phyloP scores from a whole-genome alignment of 2,888 invertebrate species.

The Athalia cordata region DNA sequence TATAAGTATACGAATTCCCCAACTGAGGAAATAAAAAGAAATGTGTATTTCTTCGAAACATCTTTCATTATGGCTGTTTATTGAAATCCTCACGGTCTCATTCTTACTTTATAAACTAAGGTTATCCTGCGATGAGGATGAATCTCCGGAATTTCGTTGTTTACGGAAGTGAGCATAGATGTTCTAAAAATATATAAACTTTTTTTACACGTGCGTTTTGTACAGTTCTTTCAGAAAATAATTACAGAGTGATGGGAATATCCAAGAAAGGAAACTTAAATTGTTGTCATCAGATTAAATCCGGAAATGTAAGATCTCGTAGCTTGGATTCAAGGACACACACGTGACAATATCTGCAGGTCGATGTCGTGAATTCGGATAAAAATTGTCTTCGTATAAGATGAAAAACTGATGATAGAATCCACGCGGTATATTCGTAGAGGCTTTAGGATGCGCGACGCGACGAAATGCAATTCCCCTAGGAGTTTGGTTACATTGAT shows the following conservation, averaged over 20 bases:
- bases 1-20: not conserved
- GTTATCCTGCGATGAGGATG: too few relatives aligned
- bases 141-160: too few relatives aligned
- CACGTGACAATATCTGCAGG: too few relatives aligned
- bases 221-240: not conserved
- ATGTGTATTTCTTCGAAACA: slow-evolving; percentile 19
- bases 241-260: too few relatives aligned
- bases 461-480: slow-evolving; percentile 24
- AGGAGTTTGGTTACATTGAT: slow-evolving; percentile 42
- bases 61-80: slow-evolving; percentile 3
- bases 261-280: too few relatives aligned
- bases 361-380: too few relatives aligned
- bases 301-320: too few relatives aligned
- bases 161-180: too few relatives aligned
- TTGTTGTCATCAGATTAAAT: too few relatives aligned
- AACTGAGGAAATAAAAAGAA: slow-evolving; percentile 19
- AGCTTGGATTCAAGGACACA: too few relatives aligned
- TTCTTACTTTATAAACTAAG: slow-evolving; percentile 9
- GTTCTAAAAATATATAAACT: too few relatives aligned
- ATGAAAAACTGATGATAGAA: slow-evolving; percentile 27
- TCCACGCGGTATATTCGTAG: not conserved
- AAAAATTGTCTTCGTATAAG: not conserved
- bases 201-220: too few relatives aligned
- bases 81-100: not conserved
- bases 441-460: slow-evolving; percentile 8